Evolutionary conservation across 2,888 invertebrate genomes (phyloP).

Genomic region (Drosophila mayaguana): DNA sequence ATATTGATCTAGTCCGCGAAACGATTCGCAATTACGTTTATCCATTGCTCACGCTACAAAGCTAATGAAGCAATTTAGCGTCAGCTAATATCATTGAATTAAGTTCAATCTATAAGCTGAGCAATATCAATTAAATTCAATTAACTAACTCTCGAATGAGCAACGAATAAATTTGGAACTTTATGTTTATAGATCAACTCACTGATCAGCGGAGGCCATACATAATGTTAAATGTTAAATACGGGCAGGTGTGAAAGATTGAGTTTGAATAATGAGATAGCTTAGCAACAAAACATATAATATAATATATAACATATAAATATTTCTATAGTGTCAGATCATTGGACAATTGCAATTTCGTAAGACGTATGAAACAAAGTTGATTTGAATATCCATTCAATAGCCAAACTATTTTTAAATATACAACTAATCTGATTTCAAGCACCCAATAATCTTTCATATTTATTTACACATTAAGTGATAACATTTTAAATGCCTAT

Average conservation of each 20-base stretch:
- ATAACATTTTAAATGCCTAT: neutral
- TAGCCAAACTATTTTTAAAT: neutral
- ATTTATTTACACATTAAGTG: neutral
- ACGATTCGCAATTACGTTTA: neutral
- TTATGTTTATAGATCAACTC: conserved; percentile 26
- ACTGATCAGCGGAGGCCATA: neutral
- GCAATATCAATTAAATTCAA: conserved; percentile 18
- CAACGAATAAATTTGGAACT: conserved; percentile 10
- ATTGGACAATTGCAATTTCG: neutral
- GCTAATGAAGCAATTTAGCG: neutral
- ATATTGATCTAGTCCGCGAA: conserved; percentile 1
- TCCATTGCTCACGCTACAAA: neutral
- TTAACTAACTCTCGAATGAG: neutral
- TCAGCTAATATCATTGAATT: neutral
- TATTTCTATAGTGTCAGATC: no score
- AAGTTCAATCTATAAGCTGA: conserved; percentile 3
- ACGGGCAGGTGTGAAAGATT: neutral
- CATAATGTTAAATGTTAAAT: neutral
- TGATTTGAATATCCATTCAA: neutral
- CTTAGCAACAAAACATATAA: neutral
- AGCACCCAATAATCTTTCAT: neutral
- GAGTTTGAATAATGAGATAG: neutral
- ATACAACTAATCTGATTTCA: neutral
- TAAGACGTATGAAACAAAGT: neutral
- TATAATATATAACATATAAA: no score